phyloP scores from a whole-genome alignment of 2,113 vertebrate genomes.

The Raja brachyura region DNA sequence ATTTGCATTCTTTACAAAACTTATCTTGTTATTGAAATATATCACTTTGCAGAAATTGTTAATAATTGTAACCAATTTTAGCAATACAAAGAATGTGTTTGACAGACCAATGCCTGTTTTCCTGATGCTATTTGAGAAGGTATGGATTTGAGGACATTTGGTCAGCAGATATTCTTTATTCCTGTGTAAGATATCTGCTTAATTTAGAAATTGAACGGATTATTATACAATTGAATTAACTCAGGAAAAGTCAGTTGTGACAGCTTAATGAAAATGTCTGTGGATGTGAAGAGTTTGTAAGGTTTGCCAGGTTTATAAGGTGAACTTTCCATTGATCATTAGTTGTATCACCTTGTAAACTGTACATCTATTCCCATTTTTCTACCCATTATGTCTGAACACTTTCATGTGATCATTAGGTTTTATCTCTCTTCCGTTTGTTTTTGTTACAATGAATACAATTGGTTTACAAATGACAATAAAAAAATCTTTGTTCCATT shows the following conservation, averaged over 20 bases:
- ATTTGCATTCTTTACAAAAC: neutral
- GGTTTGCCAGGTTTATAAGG: neutral
- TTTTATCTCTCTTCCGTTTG: neutral
- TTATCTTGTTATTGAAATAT: neutral
- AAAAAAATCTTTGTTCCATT: neutral
- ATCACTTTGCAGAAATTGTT: neutral
- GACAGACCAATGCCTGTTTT: neutral
- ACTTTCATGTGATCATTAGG: neutral
- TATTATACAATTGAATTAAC: neutral
- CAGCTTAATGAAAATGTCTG: neutral
- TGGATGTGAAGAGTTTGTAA: neutral
- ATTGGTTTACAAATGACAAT: too few relatives aligned
- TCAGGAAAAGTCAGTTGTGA: neutral
- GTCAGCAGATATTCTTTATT: neutral
- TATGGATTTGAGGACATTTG: neutral
- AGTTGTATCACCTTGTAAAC: too few relatives aligned
- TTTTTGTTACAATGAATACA: neutral
- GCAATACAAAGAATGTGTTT: neutral
- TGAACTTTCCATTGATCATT: neutral
- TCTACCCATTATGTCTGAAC: too few relatives aligned
- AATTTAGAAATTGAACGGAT: neutral
- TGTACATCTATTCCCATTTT: too few relatives aligned
- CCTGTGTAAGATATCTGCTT: neutral
- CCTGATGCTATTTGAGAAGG: neutral
- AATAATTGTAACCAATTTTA: neutral